phyloP scores from a whole-genome alignment of 1,140 invertebrate genomes.

The Caerostris extrusa region DNA sequence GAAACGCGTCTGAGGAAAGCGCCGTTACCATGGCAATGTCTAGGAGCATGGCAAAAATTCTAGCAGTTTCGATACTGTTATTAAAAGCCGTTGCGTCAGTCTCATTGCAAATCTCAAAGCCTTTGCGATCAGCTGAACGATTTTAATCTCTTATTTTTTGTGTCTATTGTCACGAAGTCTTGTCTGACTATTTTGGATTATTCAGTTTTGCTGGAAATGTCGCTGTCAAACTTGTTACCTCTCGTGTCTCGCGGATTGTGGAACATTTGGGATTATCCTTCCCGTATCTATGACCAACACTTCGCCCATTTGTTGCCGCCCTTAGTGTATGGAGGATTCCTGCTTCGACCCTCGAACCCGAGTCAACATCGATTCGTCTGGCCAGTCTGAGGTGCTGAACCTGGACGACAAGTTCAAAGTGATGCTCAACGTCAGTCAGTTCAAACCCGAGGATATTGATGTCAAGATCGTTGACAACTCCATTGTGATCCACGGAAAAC shows the following conservation, averaged over 20 bases:
- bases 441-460: constrained; percentile 38
- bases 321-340: constrained; percentile 72
- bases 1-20: neutral
- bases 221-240: neutral
- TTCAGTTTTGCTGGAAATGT: neutral
- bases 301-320: constrained; percentile 78
- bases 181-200: too few species aligned
- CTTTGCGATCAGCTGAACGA: neutral
- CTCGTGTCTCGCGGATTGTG: constrained; percentile 57
- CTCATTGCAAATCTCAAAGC: neutral
- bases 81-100: neutral
- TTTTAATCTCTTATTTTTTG: neutral
- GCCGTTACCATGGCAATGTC: neutral
- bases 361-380: constrained; percentile 16
- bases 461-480: constrained; percentile 80
- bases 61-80: neutral
- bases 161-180: neutral
- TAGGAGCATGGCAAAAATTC: neutral
- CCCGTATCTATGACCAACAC: constrained; percentile 78
- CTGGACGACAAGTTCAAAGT: constrained; percentile 45
- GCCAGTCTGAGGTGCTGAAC: constrained; percentile 29
- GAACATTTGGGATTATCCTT: constrained; percentile 67
- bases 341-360: constrained; percentile 69
- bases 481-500: constrained; percentile 80
- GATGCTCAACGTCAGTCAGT: constrained; percentile 44